phyloP scores from a whole-genome alignment of 2,888 invertebrate genomes.

The Euclidia mi region DNA sequence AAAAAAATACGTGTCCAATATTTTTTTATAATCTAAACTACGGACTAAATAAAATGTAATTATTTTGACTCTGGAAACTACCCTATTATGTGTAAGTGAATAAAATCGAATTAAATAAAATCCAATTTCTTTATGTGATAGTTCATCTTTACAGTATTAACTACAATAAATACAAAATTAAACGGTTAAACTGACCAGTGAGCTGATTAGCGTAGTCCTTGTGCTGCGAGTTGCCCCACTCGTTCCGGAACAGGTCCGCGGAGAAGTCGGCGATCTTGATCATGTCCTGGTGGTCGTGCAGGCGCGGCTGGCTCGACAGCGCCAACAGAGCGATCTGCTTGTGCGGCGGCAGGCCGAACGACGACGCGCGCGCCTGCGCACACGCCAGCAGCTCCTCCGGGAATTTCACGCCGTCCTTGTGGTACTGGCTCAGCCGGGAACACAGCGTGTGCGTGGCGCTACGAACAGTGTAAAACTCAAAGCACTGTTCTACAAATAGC shows the following conservation, averaged over 20 bases:
- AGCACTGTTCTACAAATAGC: no score
- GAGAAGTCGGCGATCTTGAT: conserved; percentile 68
- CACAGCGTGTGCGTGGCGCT: conserved; percentile 72
- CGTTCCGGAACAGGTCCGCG: conserved; percentile 67
- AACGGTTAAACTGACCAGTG: conserved; percentile 69
- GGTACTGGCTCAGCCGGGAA: conserved; percentile 68
- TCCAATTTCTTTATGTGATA: no score
- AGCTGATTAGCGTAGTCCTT: conserved; percentile 56
- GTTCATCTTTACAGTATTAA: no score
- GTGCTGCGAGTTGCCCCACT: conserved; percentile 64
- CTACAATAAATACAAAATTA: no score
- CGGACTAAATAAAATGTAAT: no score
- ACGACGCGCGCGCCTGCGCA: conserved; percentile 58
- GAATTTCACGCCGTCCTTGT: conserved; percentile 74
- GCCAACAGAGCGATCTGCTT: conserved; percentile 71
- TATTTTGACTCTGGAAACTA: no score
- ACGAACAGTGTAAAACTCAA: no score
- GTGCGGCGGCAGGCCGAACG: conserved; percentile 69
- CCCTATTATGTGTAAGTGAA: no score
- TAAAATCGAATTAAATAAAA: no score
- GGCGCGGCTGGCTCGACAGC: conserved; percentile 65
- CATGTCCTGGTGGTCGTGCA: conserved; percentile 63
- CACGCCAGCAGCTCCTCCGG: conserved; percentile 66
- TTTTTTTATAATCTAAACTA: no score
- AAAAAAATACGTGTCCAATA: no score